Conservation (phyloP, 2,888 invertebrate genomes). For the Melanostoma scalare region DNA sequence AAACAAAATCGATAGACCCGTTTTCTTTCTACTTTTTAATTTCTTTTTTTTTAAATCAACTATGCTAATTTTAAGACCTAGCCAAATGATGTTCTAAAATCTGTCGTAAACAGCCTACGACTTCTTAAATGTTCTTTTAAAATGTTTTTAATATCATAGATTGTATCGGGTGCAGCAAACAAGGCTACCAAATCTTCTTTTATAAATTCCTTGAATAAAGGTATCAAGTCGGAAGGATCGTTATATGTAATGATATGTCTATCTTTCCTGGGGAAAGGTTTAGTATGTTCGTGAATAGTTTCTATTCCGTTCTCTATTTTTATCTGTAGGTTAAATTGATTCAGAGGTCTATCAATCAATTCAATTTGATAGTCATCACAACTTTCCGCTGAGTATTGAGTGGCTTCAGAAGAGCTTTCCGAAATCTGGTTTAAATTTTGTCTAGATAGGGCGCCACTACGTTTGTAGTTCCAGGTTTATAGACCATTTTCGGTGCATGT, state of each 20-base stretch:
- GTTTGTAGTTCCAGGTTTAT: slow-evolving; percentile 59
- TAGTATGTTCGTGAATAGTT: not conserved
- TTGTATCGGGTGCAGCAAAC: not conserved
- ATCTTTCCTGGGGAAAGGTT: not conserved
- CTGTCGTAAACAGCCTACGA: too few relatives aligned
- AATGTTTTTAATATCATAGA: slow-evolving; percentile 16
- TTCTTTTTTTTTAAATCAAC: too few relatives aligned
- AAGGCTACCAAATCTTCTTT: not conserved
- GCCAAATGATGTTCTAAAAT: too few relatives aligned
- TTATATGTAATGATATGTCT: slow-evolving; percentile 2
- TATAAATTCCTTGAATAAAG: not conserved
- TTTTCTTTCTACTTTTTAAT: too few relatives aligned
- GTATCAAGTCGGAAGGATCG: not conserved
- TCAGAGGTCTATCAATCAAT: not conserved
- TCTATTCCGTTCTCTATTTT: not conserved
- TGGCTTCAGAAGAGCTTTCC: not conserved
- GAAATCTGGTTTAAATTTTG: slow-evolving; percentile 44
- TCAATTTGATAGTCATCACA: not conserved
- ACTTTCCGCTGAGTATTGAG: slow-evolving; percentile 6
- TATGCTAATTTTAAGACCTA: too few relatives aligned
- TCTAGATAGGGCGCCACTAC: slow-evolving; percentile 54
- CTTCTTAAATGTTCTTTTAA: too few relatives aligned
- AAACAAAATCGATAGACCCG: too few relatives aligned
- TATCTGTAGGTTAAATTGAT: slow-evolving; percentile 10
- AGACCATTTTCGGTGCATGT: slow-evolving; percentile 44